Base-by-base conservation (phyloP, 2,888 invertebrate genomes). In the Scelioninae gen. 2 region DNA sequence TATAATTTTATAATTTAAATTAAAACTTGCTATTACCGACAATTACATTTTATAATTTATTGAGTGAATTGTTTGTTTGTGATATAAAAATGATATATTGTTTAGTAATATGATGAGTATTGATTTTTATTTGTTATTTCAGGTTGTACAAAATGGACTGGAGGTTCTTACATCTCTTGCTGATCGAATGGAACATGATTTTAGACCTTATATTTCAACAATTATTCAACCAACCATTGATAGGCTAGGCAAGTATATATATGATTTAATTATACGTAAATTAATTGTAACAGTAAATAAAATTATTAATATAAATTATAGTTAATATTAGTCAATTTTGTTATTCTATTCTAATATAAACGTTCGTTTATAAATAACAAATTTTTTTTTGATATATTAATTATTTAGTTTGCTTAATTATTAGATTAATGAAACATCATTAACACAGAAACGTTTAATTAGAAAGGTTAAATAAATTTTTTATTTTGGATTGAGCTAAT, bases 121-220 rank as follows among this genome's bases (percentile, higher is more conserved):
- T 43, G 52, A 53, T 15, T 16, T 46, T 39, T 31, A 25, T 69
- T 55, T 61, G 60, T 68, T 74, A 11, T 89, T 89, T 11, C 89
- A 96, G 95, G 95, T 97, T 65, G 95, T 96, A 50, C 93, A 96
- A 86, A 95, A 95, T 88, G 97, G 95, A 0, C 87, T 97, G 80
- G 97, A 97, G 83, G 92, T 95, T 78, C 89, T 97, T 82, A 92
- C 94, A 55, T 92, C 93, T 84, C 89, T 97, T 69, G 93, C 95
- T 45, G 94, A 95, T 85, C 90, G 95, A 50, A 90, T 97, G 90
- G 95, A 94, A 22, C 91, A 91, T 28, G 95, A 96, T 83, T 97
- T 97, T 87, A 92, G 92, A 78, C 93, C 93, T 31, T 96, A 93
- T 86, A 91, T 96, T 77, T 92, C 94, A 57, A 92, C 93, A 19